Conservation (phyloP, 1,140 invertebrate genomes). For the Musca domestica region DNA sequence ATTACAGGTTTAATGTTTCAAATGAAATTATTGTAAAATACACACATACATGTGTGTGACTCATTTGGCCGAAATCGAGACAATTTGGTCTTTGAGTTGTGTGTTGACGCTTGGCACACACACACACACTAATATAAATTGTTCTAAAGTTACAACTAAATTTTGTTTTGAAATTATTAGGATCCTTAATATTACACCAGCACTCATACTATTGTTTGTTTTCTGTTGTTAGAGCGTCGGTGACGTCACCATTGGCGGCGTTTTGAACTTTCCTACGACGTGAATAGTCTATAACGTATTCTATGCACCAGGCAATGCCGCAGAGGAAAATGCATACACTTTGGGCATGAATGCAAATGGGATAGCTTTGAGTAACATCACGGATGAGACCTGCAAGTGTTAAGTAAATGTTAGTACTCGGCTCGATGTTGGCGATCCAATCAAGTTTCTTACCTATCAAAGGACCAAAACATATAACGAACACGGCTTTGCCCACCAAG, state of each 20-base stretch:
- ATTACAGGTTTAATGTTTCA: too few relatives aligned
- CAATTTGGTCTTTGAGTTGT: too few relatives aligned
- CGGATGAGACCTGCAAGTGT: constrained; percentile 64
- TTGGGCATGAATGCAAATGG: constrained; percentile 69
- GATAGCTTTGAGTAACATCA: constrained; percentile 67
- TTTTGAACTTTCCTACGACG: constrained; percentile 8
- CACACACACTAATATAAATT: too few relatives aligned
- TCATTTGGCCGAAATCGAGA: too few relatives aligned
- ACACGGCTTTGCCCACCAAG: constrained; percentile 72
- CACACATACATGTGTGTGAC: too few relatives aligned
- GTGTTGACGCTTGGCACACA: too few relatives aligned
- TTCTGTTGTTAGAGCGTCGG: constrained; percentile 11
- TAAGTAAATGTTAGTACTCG: neutral
- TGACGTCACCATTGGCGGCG: neutral
- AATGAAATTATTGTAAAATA: too few relatives aligned
- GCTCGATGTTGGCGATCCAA: neutral
- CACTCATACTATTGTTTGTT: constrained; percentile 24
- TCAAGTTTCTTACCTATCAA: constrained; percentile 62
- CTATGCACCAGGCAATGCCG: constrained; percentile 66
- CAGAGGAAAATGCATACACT: constrained; percentile 67
- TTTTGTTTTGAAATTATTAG: constrained; percentile 9
- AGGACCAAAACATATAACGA: constrained; percentile 68
- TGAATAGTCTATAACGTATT: constrained; percentile 58
- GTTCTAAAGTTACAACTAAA: neutral
- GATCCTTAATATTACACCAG: neutral